Evolutionary conservation across 2,113 vertebrate species (phyloP).

Genomic region (Stigmatopora nigra): DNA sequence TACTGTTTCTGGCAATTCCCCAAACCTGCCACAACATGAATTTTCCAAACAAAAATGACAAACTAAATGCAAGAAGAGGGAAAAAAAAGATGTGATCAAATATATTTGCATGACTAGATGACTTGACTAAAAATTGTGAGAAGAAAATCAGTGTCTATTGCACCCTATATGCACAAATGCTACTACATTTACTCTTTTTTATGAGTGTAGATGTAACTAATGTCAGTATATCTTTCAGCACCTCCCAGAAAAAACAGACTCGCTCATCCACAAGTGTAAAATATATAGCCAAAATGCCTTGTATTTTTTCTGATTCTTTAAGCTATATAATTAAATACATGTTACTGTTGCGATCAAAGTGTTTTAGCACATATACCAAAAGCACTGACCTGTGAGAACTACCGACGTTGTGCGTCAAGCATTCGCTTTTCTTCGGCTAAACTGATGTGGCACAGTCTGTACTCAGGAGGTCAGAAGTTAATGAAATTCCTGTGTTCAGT

Average conservation of each 20-base stretch:
- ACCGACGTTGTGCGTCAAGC: slow-evolving; percentile 13
- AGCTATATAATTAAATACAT: neutral
- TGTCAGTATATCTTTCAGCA: neutral
- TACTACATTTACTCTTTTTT: neutral
- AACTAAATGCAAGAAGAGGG: neutral
- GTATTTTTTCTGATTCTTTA: neutral
- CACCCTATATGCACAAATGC: neutral
- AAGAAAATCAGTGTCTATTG: too few species aligned
- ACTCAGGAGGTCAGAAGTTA: slow-evolving; percentile 71
- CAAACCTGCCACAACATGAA: neutral
- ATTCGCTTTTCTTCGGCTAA: slow-evolving; percentile 18
- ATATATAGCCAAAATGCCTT: neutral
- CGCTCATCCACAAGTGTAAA: neutral
- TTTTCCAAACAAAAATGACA: neutral
- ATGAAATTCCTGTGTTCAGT: slow-evolving; percentile 74
- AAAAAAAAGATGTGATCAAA: too few species aligned
- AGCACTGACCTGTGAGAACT: neutral
- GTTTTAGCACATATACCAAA: neutral
- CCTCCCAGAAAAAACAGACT: neutral
- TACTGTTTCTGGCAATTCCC: neutral
- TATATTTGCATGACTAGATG: too few species aligned
- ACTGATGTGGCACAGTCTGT: slow-evolving; percentile 46
- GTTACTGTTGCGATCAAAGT: neutral
- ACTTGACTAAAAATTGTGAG: too few species aligned
- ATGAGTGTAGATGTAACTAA: neutral